Conservation (phyloP, 2,888 invertebrate genomes). For the Tetheella fluctuosa region DNA sequence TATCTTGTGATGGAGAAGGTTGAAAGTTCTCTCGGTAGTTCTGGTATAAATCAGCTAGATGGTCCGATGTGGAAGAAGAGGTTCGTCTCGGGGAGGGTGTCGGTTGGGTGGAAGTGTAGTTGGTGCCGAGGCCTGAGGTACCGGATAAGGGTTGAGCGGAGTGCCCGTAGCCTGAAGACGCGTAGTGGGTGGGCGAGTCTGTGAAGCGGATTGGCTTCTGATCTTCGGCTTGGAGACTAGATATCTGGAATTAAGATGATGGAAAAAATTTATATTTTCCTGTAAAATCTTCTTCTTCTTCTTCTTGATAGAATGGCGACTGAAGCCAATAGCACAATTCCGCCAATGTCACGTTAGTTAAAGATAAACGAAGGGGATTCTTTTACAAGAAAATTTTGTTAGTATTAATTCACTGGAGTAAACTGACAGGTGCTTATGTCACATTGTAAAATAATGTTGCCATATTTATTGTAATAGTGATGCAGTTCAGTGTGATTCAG, state of each 20-base stretch:
- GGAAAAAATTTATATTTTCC: background rate
- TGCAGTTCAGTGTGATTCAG: too few species aligned
- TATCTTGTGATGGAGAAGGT: conserved; percentile 62
- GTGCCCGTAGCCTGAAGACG: conserved; percentile 78
- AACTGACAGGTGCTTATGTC: too few species aligned
- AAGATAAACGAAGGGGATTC: too few species aligned
- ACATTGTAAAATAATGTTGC: too few species aligned
- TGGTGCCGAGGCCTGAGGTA: conserved; percentile 81
- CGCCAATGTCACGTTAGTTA: too few species aligned
- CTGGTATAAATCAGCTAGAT: conserved; percentile 86
- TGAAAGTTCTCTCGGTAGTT: conserved; percentile 80
- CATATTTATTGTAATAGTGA: too few species aligned
- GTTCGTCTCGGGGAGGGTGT: conserved; percentile 89
- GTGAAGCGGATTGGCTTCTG: conserved; percentile 88
- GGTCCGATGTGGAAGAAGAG: conserved; percentile 83
- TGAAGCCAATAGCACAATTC: too few species aligned
- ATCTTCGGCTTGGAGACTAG: conserved; percentile 80
- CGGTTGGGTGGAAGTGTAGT: conserved; percentile 79
- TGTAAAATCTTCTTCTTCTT: too few species aligned
- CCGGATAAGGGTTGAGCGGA: conserved; percentile 79
- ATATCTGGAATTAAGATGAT: conserved; percentile 55
- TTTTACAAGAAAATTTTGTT: too few species aligned
- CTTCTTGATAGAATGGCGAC: too few species aligned
- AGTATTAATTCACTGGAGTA: too few species aligned
- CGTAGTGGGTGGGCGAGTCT: conserved; percentile 89